phyloP scores from a whole-genome alignment of 1,140 invertebrate species.

The Oncopeltus fasciatus region DNA sequence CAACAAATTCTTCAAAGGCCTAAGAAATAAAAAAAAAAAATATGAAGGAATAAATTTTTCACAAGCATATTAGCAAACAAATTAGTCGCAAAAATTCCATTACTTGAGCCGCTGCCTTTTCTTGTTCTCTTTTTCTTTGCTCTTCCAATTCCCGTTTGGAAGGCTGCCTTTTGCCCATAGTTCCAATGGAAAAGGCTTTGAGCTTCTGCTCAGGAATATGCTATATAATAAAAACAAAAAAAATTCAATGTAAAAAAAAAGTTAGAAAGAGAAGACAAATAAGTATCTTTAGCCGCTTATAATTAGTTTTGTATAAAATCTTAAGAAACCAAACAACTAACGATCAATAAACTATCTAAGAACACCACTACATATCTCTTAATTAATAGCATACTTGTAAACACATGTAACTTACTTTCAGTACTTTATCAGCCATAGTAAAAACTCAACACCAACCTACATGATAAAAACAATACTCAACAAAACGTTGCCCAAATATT shows the following conservation, averaged over 20 bases:
- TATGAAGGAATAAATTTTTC: background rate
- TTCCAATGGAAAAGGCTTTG: slow-evolving; percentile 67
- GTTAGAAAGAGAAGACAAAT: too few relatives aligned
- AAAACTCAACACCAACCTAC: background rate
- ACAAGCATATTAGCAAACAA: background rate
- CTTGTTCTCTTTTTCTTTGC: slow-evolving; percentile 73
- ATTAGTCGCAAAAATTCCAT: slow-evolving; percentile 21
- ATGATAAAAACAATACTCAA: background rate
- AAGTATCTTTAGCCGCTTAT: too few relatives aligned
- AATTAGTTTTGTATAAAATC: background rate
- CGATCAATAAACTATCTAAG: too few relatives aligned
- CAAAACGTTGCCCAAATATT: slow-evolving; percentile 1
- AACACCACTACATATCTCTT: too few relatives aligned
- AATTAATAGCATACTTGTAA: too few relatives aligned
- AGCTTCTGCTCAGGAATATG: slow-evolving; percentile 60
- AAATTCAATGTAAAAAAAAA: too few relatives aligned
- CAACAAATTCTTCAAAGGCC: slow-evolving; percentile 93
- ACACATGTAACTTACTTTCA: slow-evolving; percentile 21
- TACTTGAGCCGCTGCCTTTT: slow-evolving; percentile 66
- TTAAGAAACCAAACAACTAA: background rate
- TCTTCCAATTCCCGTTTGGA: slow-evolving; percentile 82
- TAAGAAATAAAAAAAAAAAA: slow-evolving; percentile 26
- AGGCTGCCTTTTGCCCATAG: slow-evolving; percentile 62
- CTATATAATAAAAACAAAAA: too few relatives aligned
- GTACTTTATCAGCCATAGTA: slow-evolving; percentile 42